Base-by-base conservation (phyloP, 2,888 invertebrate genomes). In the Sarcophaga variegata region DNA sequence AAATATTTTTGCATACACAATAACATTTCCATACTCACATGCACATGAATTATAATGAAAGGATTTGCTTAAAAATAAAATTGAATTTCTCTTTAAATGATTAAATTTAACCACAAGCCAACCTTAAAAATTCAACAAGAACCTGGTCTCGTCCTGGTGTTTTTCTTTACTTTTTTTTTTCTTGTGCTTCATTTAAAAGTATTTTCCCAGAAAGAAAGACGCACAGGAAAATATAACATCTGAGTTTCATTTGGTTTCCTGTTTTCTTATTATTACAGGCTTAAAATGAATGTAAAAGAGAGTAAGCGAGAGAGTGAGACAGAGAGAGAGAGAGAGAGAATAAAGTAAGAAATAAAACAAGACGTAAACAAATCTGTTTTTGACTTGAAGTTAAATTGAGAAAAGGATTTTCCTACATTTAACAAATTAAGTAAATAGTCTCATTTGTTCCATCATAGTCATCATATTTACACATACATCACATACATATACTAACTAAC, bases 391-490 rank as follows among this genome's bases (percentile, higher is more conserved):
- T 86, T 83, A 86, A 86, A 86, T 86, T 86, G 81, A 66, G 67
- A 86, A 83, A 83, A 86, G 86, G 86, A 86, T 83, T 86, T 86
- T 72, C 67, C 12, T 81, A 83, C 81, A 86, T 86, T 86, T 86
- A 86, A 86, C 86, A 86, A 86, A 86, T 86, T 86, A 83, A 86
- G 83, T 86, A 86, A 86, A 86, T 86, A 86, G 86, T 86, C 86
- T 83, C 83, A 86, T 86, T 86, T 86, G 86, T 81, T 83, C 37
- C 81, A 78, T 83, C 75, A 83, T 67, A 82, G 60, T 74, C 83
- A 75, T 81, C 74, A 78, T 81, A 86, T 86, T 81, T 86, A 69
- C 81, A 79, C 79, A 79, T 1, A 37, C 37, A 37, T 37, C 71
- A 79, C 82, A 79, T 37, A 37, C 37, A 37, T 37, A 37, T 6